phyloP scores from a whole-genome alignment of 2,113 vertebrate genomes.

The Protomyctophum bolini region DNA sequence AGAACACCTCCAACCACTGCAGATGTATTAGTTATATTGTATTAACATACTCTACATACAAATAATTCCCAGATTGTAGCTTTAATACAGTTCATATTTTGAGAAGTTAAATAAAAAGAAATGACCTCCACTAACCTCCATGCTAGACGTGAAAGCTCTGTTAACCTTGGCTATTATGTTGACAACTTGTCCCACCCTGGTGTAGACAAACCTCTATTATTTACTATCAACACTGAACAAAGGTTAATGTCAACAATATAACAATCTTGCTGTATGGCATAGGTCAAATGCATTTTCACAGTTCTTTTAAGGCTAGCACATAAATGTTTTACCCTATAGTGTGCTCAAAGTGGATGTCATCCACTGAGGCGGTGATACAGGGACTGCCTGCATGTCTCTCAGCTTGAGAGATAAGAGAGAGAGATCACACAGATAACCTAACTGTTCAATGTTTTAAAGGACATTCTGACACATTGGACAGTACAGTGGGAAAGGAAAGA shows the following conservation, averaged over 20 bases:
- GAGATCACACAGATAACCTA: conserved; percentile 19
- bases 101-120: neutral
- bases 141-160: conserved; percentile 96
- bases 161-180: conserved; percentile 98
- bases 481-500: too few relatives aligned
- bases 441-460: too few relatives aligned
- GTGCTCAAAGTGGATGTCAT: conserved; percentile 97
- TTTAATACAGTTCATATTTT: neutral
- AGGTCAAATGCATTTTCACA: neutral
- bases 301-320: neutral
- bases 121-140: conserved; percentile 87
- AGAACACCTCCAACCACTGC: too few relatives aligned
- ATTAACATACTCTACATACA: too few relatives aligned
- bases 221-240: conserved; percentile 37
- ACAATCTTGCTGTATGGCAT: neutral
- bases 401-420: conserved; percentile 72
- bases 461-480: too few relatives aligned
- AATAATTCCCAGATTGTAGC: too few relatives aligned
- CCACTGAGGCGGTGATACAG: conserved; percentile 97
- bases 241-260: conserved; percentile 35
- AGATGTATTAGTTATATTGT: too few relatives aligned
- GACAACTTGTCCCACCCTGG: conserved; percentile 92
- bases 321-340: conserved; percentile 87
- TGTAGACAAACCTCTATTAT: conserved; percentile 50
- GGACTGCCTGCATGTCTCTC: conserved; percentile 93